Conservation (phyloP, 92 coral and sea anemone genomes). For the Actinernus sp. region DNA sequence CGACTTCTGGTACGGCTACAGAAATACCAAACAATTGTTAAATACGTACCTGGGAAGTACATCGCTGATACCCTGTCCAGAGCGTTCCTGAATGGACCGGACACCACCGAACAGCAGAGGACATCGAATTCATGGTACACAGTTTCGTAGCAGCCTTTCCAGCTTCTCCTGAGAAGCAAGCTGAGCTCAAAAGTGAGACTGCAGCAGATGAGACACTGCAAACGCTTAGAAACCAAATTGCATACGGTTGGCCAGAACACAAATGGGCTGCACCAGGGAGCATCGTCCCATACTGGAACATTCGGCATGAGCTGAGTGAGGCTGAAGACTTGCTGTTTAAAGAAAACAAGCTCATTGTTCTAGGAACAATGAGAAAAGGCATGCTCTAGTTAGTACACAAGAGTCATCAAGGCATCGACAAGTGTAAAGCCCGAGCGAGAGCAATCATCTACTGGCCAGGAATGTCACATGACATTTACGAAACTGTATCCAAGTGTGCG, state of each 20-base stretch:
- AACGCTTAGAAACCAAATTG: slow-evolving; percentile 11
- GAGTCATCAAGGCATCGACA: slow-evolving; percentile 74
- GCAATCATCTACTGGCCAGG: too few species aligned
- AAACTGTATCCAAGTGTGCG: too few species aligned
- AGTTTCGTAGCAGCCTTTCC: too few species aligned
- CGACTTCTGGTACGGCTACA: slow-evolving; percentile 40
- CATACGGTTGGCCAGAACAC: slow-evolving; percentile 59
- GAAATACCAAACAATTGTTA: slow-evolving; percentile 22
- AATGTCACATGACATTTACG: too few species aligned
- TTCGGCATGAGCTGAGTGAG: too few species aligned
- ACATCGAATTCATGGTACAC: slow-evolving; percentile 59
- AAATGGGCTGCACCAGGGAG: slow-evolving; percentile 24
- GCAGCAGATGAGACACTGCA: slow-evolving; percentile 64
- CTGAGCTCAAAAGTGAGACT: too few species aligned
- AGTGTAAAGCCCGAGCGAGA: slow-evolving; percentile 67
- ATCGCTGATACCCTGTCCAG: slow-evolving; percentile 42
- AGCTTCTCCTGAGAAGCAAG: too few species aligned
- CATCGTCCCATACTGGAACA: too few species aligned
- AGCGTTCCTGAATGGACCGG: slow-evolving; percentile 8
- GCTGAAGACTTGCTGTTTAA: slow-evolving; percentile 61
- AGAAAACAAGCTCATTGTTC: slow-evolving; percentile 62
- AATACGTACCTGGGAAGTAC: slow-evolving; percentile 38
- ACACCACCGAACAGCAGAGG: slow-evolving; percentile 6
- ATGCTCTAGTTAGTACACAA: slow-evolving; percentile 47
- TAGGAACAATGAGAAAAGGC: slow-evolving; percentile 38